These are phyloP conservation scores for Alsophila aescularia DNA, from an alignment of 2,888 invertebrate genomes.

Conservation along the genomic window DNA sequence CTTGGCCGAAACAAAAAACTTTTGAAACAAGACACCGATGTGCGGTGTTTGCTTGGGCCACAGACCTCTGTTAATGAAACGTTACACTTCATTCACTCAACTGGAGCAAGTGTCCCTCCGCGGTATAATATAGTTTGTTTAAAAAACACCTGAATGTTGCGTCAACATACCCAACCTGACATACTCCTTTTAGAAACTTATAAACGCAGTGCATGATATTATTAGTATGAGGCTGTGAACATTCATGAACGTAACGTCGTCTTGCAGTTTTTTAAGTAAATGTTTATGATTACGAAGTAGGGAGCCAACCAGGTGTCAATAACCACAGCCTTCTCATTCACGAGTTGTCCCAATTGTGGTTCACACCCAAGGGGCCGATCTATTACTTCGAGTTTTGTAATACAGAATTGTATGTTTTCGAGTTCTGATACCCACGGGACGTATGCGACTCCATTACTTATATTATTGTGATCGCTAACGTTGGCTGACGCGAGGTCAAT, in stretches of 20 bases:
- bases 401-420: conserved; percentile 58
- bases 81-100: conserved; percentile 74
- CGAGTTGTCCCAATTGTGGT: conserved; percentile 50
- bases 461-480: conserved; percentile 72
- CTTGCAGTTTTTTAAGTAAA: conserved; percentile 6
- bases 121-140: conserved; percentile 45
- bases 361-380: conserved; percentile 68
- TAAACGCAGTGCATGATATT: neutral
- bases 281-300: conserved; percentile 12
- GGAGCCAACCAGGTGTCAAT: conserved; percentile 50
- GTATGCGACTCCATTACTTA: conserved; percentile 74
- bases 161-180: conserved; percentile 4
- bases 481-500: conserved; percentile 73
- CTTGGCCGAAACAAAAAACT: conserved; percentile 64
- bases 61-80: conserved; percentile 71
- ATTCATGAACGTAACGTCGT: conserved; percentile 21
- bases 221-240: conserved; percentile 1
- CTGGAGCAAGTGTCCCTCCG: conserved; percentile 57
- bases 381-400: conserved; percentile 60
- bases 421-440: conserved; percentile 65
- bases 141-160: conserved; percentile 29
- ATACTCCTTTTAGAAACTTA: neutral
- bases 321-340: conserved; percentile 47
- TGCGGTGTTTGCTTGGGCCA: conserved; percentile 61
- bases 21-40: conserved; percentile 77